phyloP scores from a whole-genome alignment of 2,797 vertebrate genomes.

The Sus cebifrons region DNA sequence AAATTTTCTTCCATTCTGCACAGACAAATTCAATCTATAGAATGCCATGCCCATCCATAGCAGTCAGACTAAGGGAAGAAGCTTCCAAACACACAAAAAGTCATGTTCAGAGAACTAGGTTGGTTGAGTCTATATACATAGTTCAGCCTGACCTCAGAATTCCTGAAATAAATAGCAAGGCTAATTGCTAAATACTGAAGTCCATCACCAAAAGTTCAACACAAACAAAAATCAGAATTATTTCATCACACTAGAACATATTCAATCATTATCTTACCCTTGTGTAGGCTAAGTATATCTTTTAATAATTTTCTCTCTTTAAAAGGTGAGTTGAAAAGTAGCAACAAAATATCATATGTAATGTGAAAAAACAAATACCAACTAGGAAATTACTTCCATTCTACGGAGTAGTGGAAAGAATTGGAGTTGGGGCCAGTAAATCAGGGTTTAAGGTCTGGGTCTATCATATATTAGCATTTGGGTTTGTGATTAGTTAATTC shows the following conservation, averaged over 20 bases:
- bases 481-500: neutral
- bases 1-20: constrained; percentile 33
- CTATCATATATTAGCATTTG: neutral
- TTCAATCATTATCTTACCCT: neutral
- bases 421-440: accelerated
- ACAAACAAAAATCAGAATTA: constrained; percentile 11
- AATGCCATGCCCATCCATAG: neutral
- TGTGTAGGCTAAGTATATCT: neutral
- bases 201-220: neutral
- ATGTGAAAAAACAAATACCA: constrained; percentile 41
- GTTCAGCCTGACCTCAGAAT: constrained; percentile 22
- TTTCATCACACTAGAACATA: neutral
- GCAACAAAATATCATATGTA: neutral
- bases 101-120: constrained; percentile 2
- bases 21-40: neutral
- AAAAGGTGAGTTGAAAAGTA: constrained; percentile 61
- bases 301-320: neutral
- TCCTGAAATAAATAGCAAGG: neutral
- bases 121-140: neutral
- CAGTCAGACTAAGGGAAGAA: neutral
- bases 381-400: neutral
- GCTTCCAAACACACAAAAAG: neutral
- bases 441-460: neutral
- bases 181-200: neutral
- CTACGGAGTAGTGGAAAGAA: neutral